Conservation (phyloP, 2,113 vertebrate species). For the Serilophus lunatus region DNA sequence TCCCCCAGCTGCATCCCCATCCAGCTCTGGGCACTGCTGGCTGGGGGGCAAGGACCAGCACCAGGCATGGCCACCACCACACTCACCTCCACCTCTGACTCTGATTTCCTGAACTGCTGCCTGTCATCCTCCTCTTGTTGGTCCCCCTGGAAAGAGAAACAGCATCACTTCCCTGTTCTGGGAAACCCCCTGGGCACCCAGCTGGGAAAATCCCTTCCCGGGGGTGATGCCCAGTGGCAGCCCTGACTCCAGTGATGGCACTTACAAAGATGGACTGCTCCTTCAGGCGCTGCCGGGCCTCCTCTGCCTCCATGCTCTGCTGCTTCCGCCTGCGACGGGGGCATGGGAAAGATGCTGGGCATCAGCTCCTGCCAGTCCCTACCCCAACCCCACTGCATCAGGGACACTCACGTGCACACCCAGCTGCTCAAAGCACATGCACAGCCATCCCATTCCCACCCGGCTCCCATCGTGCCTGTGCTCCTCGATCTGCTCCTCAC, state of each 20-base stretch:
- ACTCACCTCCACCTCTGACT: conserved; percentile 91
- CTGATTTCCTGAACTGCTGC: conserved; percentile 84
- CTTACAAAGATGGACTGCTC: conserved; percentile 86
- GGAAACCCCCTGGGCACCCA: neutral
- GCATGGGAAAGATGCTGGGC: neutral
- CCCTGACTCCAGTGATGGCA: rapidly evolving
- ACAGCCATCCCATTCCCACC: rapidly evolving
- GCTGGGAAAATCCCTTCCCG: neutral
- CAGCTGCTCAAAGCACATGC: rapidly evolving
- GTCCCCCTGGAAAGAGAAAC: conserved; percentile 65
- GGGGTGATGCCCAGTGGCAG: neutral
- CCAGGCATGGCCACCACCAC: rapidly evolving
- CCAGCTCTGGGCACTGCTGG: neutral
- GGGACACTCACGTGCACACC: neutral
- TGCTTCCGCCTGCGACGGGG: conserved; percentile 81
- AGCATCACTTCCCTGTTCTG: neutral
- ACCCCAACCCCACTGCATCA: neutral
- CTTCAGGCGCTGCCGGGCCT: conserved; percentile 83
- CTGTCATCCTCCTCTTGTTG: conserved; percentile 80
- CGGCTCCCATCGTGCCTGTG: conserved; percentile 75
- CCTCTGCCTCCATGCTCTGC: conserved; percentile 87
- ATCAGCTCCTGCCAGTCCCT: neutral
- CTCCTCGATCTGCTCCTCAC: conserved; percentile 92
- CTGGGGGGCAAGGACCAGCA: neutral
- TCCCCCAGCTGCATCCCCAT: neutral